Conservation (phyloP, 2,888 invertebrate species). For the Petrolisthes cinctipes region DNA sequence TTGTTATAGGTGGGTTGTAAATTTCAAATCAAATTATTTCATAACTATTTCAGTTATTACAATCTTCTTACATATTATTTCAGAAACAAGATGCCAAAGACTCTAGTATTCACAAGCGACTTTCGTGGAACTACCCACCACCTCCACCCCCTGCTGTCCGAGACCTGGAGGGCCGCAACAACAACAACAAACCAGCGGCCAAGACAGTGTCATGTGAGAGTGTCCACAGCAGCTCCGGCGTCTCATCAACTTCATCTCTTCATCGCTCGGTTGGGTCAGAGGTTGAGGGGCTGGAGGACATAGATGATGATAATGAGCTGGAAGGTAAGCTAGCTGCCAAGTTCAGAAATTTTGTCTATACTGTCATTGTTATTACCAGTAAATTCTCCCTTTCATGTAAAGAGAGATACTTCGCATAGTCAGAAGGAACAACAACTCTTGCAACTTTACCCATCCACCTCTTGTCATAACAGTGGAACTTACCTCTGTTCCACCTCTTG, state of each 20-base stretch:
- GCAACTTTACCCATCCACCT: too few species aligned
- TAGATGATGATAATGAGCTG: constrained; percentile 61
- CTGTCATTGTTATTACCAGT: too few species aligned
- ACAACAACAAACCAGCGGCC: constrained; percentile 45
- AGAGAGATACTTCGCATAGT: too few species aligned
- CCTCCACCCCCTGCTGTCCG: constrained; percentile 66
- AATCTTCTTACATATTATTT: background rate
- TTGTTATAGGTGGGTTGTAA: too few species aligned
- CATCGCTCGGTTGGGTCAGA: constrained; percentile 67
- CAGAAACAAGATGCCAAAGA: constrained; percentile 73
- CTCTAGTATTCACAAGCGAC: constrained; percentile 75
- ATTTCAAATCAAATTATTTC: background rate
- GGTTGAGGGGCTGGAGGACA: constrained; percentile 64
- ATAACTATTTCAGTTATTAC: background rate
- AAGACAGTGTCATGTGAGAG: constrained; percentile 68
- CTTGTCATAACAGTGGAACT: too few species aligned
- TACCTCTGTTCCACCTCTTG: too few species aligned
- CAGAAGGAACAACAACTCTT: too few species aligned
- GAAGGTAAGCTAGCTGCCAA: background rate
- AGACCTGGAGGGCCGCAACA: constrained; percentile 29
- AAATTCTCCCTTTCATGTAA: too few species aligned
- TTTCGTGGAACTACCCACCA: constrained; percentile 76
- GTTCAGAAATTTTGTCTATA: too few species aligned
- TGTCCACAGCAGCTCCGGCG: constrained; percentile 71
- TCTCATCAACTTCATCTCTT: constrained; percentile 71